Evolutionary conservation across 30 jellyfish, hydroid and myxozoan genomes (phyloP), one percentile per base, ranked within the genome.

Genomic region (Aurelia coerulea): DNA sequence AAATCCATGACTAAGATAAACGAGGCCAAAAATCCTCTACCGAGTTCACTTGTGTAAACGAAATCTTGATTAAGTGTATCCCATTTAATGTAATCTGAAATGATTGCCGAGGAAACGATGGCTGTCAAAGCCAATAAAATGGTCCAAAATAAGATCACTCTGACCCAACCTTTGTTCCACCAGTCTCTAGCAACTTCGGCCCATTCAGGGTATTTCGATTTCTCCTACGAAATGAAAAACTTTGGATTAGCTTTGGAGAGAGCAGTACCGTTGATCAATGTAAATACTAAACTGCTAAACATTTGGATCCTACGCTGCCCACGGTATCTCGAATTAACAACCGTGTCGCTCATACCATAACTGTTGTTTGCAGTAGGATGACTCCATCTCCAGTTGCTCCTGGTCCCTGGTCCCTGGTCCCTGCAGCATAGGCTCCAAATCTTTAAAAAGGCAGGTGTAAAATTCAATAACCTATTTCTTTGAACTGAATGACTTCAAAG

Each of bases 161-260:
- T 88, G 87, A 76, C 35, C 92, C 96, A 82, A 4, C 98, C 97
- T 76, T 77, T 83, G 59, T 80, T 77, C 98, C 98, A 92, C 98
- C 98, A 87, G 15, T 49, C 80, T 9, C 97, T 84, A 6, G 58
- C 67, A 23, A 29, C 69, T 17, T 37, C 63, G 34, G 95, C 95
- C 98, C 98, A 92, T 12, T 59, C 18, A 5, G 95, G 96, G 59
- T 92, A 92, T 31, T 81, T 80, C 7, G 78, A 8, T 9, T 68
- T 59, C 35, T 86, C 98, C 96, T 86, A 67, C 9, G 52, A 76
- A 41, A 59, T 5, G 17, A 71, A 4, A 10, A 62, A 76, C 32
- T 6, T 51, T 8, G 39, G n/a, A 10, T 18, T 14, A 46, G 56
- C 14, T 46, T 46, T 9, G 8, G 51, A 39, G 51, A 39, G 9